Evolutionary conservation across 2,888 invertebrate species (phyloP).

Genomic region (Phyllotreta striolata): DNA sequence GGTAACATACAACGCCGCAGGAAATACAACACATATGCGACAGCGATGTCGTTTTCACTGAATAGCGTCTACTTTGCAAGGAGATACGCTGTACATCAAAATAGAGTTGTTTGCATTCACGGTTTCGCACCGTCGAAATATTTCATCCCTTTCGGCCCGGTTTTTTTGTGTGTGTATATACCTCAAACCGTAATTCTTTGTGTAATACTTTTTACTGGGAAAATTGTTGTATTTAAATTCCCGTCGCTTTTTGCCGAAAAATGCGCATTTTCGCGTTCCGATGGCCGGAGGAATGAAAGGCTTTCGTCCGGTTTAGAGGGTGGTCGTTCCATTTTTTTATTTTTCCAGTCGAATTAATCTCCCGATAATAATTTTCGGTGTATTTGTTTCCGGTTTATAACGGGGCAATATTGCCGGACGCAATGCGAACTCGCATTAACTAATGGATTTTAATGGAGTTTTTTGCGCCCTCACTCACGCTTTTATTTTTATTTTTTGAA

Average conservation of each 20-base stretch:
- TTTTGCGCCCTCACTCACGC: too few relatives aligned
- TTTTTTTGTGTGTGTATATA: neutral
- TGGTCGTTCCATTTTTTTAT: too few relatives aligned
- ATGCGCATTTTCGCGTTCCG: slow-evolving; percentile 22
- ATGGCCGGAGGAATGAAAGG: neutral
- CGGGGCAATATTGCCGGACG: too few relatives aligned
- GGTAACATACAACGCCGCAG: slow-evolving; percentile 30
- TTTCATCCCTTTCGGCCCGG: slow-evolving; percentile 41
- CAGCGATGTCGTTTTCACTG: slow-evolving; percentile 33
- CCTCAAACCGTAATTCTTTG: slow-evolving; percentile 39
- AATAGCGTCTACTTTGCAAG: slow-evolving; percentile 39
- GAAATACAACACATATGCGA: slow-evolving; percentile 33
- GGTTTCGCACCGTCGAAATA: slow-evolving; percentile 40
- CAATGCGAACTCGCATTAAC: too few relatives aligned
- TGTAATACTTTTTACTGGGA: slow-evolving; percentile 38
- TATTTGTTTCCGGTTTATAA: too few relatives aligned
- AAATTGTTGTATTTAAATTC: slow-evolving; percentile 41
- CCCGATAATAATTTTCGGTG: too few relatives aligned
- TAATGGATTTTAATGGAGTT: too few relatives aligned
- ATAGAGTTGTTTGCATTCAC: slow-evolving; percentile 44
- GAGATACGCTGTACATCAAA: slow-evolving; percentile 42
- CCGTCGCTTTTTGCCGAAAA: too few relatives aligned
- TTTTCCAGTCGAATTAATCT: too few relatives aligned
- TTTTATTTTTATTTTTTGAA: too few relatives aligned
- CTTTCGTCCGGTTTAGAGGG: too few relatives aligned